A percentile compares a stretch with the other conserved stretches of the same genome.
Evolutionary conservation across 2,888 invertebrate species (phyloP).

Genomic region (Liodrosophila aerea): DNA sequence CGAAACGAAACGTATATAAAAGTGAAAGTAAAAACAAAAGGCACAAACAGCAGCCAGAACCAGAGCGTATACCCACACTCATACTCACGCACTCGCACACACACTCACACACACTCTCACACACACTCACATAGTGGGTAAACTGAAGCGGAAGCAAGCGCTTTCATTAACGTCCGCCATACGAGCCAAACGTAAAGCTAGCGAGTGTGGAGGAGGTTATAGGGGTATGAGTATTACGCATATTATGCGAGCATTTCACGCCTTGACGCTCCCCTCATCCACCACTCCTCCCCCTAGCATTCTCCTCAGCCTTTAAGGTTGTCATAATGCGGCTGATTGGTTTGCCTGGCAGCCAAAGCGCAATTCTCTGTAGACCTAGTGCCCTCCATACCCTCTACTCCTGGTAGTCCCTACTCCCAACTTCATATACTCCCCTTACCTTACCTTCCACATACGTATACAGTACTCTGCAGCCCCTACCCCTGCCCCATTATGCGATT

Average conservation of each 20-base stretch:
- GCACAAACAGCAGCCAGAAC: constrained; percentile 4
- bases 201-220: not conserved
- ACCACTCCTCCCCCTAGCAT: not conserved
- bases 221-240: constrained; percentile 17
- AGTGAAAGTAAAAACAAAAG: constrained; percentile 10
- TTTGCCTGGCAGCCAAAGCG: constrained; percentile 13
- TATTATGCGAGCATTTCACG: constrained; percentile 32
- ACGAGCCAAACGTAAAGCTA: constrained; percentile 2
- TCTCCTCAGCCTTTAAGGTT: not conserved
- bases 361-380: not conserved
- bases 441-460: too few relatives aligned
- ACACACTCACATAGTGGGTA: constrained; percentile 1
- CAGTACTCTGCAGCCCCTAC: not conserved
- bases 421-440: not conserved
- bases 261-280: constrained; percentile 13
- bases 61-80: not conserved
- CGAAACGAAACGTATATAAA: constrained; percentile 4
- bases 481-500: constrained; percentile 40
- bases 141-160: constrained; percentile 51
- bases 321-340: constrained; percentile 19
- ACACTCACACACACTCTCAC: too few relatives aligned
- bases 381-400: not conserved
- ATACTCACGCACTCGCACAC: too few relatives aligned
- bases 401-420: not conserved
- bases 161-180: constrained; percentile 51